Percentiles rank a stretch among this genome's conserved stretches.
These are phyloP conservation scores for Tyria jacobaeae DNA, from an alignment of 2,888 invertebrate species.

Conservation along the genomic window DNA sequence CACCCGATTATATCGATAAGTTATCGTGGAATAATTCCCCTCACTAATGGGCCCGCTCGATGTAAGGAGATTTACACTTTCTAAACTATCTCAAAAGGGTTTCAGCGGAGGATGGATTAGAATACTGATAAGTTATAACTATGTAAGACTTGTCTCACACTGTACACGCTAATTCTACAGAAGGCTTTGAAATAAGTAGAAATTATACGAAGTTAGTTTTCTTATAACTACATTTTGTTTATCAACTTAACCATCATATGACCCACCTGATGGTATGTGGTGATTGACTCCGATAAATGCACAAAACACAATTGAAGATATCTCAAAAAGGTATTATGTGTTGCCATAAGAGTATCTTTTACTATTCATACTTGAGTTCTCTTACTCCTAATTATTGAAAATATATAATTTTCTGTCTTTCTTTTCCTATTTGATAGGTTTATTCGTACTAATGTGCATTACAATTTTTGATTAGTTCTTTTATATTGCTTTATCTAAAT, in stretches of 20 bases:
- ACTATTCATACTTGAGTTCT: too few relatives aligned
- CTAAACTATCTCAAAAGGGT: constrained; percentile 78
- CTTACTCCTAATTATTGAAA: too few relatives aligned
- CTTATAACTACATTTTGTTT: background rate
- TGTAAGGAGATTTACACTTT: constrained; percentile 83
- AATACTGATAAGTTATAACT: constrained; percentile 72
- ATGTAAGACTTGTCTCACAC: constrained; percentile 32
- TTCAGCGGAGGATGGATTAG: constrained; percentile 75
- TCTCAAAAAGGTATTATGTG: too few relatives aligned
- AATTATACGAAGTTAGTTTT: too few relatives aligned
- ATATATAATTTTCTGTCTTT: too few relatives aligned
- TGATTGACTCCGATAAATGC: too few relatives aligned
- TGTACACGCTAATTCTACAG: constrained; percentile 4
- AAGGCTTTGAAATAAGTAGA: background rate
- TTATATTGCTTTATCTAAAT: constrained; percentile 32
- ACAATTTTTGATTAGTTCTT: too few relatives aligned
- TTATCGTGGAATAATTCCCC: constrained; percentile 76
- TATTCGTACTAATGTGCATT: too few relatives aligned
- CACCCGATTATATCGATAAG: constrained; percentile 81
- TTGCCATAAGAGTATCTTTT: background rate
- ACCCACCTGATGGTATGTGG: too few relatives aligned
- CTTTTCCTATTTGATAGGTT: too few relatives aligned
- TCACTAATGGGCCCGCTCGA: constrained; percentile 80
- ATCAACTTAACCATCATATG: background rate
- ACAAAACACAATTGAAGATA: too few relatives aligned